Conservation (phyloP, 2,113 vertebrate species). For the Turnix velox region DNA sequence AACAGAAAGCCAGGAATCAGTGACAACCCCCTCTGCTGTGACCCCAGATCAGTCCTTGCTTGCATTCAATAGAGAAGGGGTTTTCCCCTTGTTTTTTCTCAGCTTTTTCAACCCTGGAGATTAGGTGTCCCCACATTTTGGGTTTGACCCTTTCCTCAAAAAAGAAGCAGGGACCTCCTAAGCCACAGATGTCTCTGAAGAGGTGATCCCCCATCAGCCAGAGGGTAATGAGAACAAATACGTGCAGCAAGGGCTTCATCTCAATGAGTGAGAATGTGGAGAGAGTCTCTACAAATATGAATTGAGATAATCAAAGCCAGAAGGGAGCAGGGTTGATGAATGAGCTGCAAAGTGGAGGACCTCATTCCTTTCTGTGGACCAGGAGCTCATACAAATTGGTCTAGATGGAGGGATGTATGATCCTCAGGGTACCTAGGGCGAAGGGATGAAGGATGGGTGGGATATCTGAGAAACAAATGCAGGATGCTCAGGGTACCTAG, state of each 20-base stretch:
- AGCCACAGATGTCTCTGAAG: background rate
- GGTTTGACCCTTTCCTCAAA: background rate
- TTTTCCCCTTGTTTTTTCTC: background rate
- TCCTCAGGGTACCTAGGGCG: background rate
- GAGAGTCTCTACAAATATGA: background rate
- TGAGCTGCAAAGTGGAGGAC: background rate
- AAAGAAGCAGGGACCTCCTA: background rate
- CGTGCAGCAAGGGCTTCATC: background rate
- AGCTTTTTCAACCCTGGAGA: no score
- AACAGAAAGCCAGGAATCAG: background rate
- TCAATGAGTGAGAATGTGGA: rapidly evolving
- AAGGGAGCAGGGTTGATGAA: background rate
- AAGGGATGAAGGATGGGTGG: background rate
- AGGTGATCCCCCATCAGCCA: background rate
- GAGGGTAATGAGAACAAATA: background rate
- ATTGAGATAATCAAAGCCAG: background rate
- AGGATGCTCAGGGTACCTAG: background rate
- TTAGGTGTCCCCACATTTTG: background rate
- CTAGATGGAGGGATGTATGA: background rate
- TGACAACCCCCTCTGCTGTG: background rate
- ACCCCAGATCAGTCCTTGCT: background rate
- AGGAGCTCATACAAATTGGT: background rate
- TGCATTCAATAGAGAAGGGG: background rate
- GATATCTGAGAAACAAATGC: background rate
- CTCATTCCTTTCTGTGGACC: background rate